Evolutionary conservation across 1,140 invertebrate species (phyloP).

Genomic region (Tribolium castaneum): DNA sequence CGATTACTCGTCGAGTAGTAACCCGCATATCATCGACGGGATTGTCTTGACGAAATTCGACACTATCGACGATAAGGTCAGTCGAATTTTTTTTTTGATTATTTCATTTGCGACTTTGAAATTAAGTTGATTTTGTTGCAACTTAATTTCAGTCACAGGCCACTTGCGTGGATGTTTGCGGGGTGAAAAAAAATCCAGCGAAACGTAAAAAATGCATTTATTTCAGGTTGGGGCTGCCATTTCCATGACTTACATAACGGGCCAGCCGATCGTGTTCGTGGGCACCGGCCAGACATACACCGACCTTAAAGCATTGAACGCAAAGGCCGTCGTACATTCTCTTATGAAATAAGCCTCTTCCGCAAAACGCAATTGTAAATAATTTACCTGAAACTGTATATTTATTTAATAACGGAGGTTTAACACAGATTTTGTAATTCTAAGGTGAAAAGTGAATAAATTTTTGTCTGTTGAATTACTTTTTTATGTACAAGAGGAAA

Average conservation of each 20-base stretch:
- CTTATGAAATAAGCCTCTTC: conserved; percentile 85
- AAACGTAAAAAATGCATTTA: conserved; percentile 44
- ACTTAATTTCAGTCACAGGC: too few species aligned
- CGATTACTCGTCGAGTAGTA: conserved; percentile 84
- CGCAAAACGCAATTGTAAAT: conserved; percentile 13
- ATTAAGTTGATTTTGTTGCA: too few species aligned
- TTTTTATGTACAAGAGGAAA: conserved; percentile 6
- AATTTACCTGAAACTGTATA: conserved; percentile 36
- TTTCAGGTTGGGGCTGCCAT: conserved; percentile 96
- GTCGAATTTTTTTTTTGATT: not conserved
- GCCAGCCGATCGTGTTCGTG: conserved; percentile 99
- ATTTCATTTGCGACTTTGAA: too few species aligned
- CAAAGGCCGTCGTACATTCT: conserved; percentile 95
- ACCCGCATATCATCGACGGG: conserved; percentile 95
- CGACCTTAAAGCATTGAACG: conserved; percentile 96
- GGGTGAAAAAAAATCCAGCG: not conserved
- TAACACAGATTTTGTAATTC: not conserved
- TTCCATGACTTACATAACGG: conserved; percentile 99
- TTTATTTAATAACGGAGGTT: conserved; percentile 28
- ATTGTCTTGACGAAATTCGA: conserved; percentile 99
- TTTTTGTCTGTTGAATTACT: conserved; percentile 2
- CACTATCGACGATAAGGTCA: conserved; percentile 98
- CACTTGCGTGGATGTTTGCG: too few species aligned
- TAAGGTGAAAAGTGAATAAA: conserved; percentile 33
- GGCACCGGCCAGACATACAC: conserved; percentile 99